These are phyloP conservation scores for Amblyopsis hoosieri DNA, from an alignment of 2,797 vertebrate species.

Conservation along the genomic window DNA sequence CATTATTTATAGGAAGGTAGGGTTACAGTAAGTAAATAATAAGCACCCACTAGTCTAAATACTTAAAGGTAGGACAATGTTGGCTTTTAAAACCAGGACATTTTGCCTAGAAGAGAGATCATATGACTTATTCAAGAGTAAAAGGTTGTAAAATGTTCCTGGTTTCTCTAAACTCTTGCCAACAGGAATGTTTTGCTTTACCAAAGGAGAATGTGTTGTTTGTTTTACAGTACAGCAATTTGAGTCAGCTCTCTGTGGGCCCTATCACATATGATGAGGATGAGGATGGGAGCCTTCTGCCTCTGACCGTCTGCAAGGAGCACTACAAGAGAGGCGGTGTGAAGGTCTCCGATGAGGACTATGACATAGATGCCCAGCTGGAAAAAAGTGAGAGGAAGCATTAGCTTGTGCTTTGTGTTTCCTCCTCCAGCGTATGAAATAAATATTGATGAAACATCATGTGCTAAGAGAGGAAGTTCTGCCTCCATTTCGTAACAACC, in stretches of 20 bases:
- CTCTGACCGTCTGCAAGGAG: slow-evolving; percentile 86
- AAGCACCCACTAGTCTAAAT: too few species aligned
- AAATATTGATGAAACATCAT: background rate
- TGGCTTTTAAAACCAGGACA: too few species aligned
- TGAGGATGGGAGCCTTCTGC: slow-evolving; percentile 69
- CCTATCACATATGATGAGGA: slow-evolving; percentile 83
- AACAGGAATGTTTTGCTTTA: too few species aligned
- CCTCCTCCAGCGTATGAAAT: background rate
- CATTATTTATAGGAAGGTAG: too few species aligned
- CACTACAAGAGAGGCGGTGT: slow-evolving; percentile 80
- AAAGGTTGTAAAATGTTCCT: too few species aligned
- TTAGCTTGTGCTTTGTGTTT: background rate
- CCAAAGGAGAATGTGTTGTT: background rate
- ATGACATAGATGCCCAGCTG: slow-evolving; percentile 83
- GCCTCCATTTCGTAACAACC: too few species aligned
- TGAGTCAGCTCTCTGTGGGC: slow-evolving; percentile 85
- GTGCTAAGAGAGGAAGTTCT: too few species aligned
- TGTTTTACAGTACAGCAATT: slow-evolving; percentile 71
- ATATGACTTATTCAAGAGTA: too few species aligned
- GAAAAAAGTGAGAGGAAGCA: slow-evolving; percentile 79
- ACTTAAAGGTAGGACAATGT: too few species aligned
- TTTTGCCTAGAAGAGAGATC: too few species aligned
- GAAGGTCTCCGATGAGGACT: slow-evolving; percentile 76
- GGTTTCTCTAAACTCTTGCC: too few species aligned
- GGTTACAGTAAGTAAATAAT: too few species aligned